Evolutionary conservation across 2,888 invertebrate species (phyloP), one percentile per base, ranked within the genome.

Genomic region (Eristalinus sepulchralis): DNA sequence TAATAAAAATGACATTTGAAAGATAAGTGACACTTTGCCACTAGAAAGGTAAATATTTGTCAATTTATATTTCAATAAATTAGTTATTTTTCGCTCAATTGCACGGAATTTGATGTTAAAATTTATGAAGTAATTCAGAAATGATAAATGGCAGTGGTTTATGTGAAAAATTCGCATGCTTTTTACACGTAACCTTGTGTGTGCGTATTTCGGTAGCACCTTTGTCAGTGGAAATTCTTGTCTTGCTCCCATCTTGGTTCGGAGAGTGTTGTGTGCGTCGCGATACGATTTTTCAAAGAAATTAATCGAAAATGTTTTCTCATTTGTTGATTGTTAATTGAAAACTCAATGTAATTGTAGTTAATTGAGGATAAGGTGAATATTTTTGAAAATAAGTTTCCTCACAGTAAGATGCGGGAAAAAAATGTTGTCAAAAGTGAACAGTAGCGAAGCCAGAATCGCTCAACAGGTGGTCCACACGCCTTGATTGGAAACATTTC

Each of bases 201-300:
- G 89, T 90, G 92, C 92, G 92, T 92, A 92, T 90, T 91, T 91
- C 92, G 89, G 92, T 90, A 92, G 92, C 90, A 88, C 88, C 89
- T 89, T 89, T 88, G 88, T 89, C 89, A 89, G 89, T 89, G 88
- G 89, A 88, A 89, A 88, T 88, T 88, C 82, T 84, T 71, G 79
- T 85, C 75, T 88, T 88, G 83, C 88, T 70, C 88, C 84, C 89
- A 88, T 80, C 70, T 88, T 89, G 77, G 71, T 76, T 88, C 62
- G 68, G 68, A 79, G 47, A 62, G 68, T 57, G 53, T 20, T 73
- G 59, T 73, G 60, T 82, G 72, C 66, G 60, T 81, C 59, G 27
- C 27, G 62, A 84, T 76, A 60, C 27, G 20, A 73, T 39, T 71
- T 73, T 68, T 60, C 10, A 63, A 39, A 33, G 2, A 4, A 70